A percentile compares a stretch with the other conserved stretches of the same genome.
phyloP scores from a whole-genome alignment of 2,888 invertebrate genomes.

The Trichopria drosophilae region DNA sequence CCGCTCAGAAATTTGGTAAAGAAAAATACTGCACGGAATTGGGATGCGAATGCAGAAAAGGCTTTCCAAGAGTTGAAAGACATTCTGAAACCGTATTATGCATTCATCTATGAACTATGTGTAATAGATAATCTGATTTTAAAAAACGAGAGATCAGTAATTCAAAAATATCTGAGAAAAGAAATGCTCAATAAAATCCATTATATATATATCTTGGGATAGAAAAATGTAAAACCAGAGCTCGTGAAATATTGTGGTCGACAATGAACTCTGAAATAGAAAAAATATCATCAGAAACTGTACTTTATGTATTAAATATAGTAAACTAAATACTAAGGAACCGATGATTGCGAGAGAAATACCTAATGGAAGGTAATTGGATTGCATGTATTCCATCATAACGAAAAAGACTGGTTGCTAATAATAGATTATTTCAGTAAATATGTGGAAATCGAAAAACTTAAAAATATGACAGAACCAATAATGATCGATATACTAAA shows the following conservation, averaged over 20 bases:
- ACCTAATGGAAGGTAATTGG: conserved; percentile 28
- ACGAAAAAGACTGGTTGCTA: conserved; percentile 16
- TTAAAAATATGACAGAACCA: conserved; percentile 8
- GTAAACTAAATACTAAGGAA: conserved; percentile 18
- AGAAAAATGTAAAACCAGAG: conserved; percentile 35
- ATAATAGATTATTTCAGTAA: conserved; percentile 34
- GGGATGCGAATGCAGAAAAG: conserved; percentile 23
- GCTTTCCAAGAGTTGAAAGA: conserved; percentile 36
- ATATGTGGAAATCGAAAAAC: conserved; percentile 25
- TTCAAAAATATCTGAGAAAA: conserved; percentile 32
- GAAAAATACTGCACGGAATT: conserved; percentile 27
- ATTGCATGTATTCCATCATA: conserved; percentile 25
- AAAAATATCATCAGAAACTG: no score
- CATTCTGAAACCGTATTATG: conserved; percentile 22
- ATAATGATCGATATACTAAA: conserved; percentile 23
- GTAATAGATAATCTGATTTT: conserved; percentile 23
- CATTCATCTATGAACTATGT: conserved; percentile 10
- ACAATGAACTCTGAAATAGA: conserved; percentile 32
- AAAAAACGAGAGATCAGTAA: conserved; percentile 24
- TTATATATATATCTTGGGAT: conserved; percentile 39
- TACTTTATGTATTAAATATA: conserved; percentile 24
- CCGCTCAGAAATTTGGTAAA: conserved; percentile 30
- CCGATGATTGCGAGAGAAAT: conserved; percentile 22
- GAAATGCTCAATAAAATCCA: conserved; percentile 38
- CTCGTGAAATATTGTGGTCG: conserved; percentile 38